Evolutionary conservation across 2,888 invertebrate species (phyloP), one percentile per base, ranked within the genome.

Genomic region (Celastrina argiolus): DNA sequence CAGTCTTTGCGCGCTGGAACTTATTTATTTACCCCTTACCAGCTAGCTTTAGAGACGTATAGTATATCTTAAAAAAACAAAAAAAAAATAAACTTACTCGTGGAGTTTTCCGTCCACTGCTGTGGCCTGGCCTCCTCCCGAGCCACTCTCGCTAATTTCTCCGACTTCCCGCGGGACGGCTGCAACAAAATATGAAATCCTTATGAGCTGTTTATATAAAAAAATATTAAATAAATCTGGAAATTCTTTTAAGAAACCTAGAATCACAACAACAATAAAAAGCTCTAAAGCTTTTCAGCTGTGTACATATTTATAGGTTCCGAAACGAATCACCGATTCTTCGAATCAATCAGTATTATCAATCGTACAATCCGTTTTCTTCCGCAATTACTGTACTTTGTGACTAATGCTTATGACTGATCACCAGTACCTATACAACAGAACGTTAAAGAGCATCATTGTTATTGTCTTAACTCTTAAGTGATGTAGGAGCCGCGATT

Each of bases 71-170:
- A 16, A 2, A 18, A 2, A 45, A 18, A 45, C 2, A 18, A 8
- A 2, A 10, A 22, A 36, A 12, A 12, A 36, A 6, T 36, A 0
- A 31, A 72, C 69, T 73, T 69, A 76, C 76, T 74, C 41, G 74
- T 70, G 36, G 74, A 70, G 63, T 75, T 74, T 65, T 73, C 69
- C 63, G 69, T 63, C 16, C 59, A 26, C 56, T 69, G 71, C 68
- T 77, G 81, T 28, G 80, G 77, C 22, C 81, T 75, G 1, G 81
- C 76, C 73, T 88, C 83, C 70, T 88, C 89, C 34, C 87, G 76
- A 0, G 83, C 78, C 36, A 85, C 82, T 69, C 90, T 78, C 16
- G 82, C 84, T 66, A 83, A 74, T 66, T 81, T 79, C n/a, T 79
- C 82, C 66, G 82, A 74, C 66, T 81, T 74, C 63, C 81, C 81